Percentiles rank a stretch among this genome's conserved stretches.
These are phyloP conservation scores for Emmelina monodactyla DNA, from an alignment of 2,888 invertebrate genomes.

Conservation along the genomic window DNA sequence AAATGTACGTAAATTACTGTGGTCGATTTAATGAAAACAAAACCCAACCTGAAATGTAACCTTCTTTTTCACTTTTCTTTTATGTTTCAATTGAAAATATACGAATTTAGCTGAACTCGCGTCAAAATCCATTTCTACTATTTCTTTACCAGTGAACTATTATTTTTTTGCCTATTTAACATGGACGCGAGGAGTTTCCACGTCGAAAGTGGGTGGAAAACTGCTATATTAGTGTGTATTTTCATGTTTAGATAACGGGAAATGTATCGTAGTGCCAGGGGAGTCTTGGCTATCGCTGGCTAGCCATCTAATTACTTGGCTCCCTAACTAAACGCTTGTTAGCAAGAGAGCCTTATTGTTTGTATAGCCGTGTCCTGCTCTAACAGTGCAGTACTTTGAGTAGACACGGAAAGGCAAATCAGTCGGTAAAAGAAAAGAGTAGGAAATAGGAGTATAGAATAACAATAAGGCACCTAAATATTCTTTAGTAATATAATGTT, in stretches of 20 bases:
- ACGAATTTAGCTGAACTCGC: conserved; percentile 35
- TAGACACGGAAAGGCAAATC: no score
- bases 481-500: no score
- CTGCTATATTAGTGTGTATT: conserved; percentile 2
- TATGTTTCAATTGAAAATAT: conserved; percentile 47
- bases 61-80: conserved; percentile 40
- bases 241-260: neutral
- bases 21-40: no score
- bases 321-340: conserved; percentile 21
- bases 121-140: conserved; percentile 38
- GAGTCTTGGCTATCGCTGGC: conserved; percentile 38
- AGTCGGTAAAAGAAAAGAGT: no score
- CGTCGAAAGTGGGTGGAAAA: conserved; percentile 22
- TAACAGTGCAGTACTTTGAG: no score
- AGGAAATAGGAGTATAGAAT: no score
- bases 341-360: conserved; percentile 23
- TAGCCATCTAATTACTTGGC: conserved; percentile 47
- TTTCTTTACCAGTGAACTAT: no score
- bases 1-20: conserved; percentile 2
- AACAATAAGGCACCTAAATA: no score
- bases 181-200: no score
- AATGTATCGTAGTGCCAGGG: conserved; percentile 10
- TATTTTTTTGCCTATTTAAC: no score
- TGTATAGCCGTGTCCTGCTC: conserved; percentile 33
- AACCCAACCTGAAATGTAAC: conserved; percentile 44